phyloP scores from a whole-genome alignment of 2,113 vertebrate genomes.

The Ranitomeya imitator region DNA sequence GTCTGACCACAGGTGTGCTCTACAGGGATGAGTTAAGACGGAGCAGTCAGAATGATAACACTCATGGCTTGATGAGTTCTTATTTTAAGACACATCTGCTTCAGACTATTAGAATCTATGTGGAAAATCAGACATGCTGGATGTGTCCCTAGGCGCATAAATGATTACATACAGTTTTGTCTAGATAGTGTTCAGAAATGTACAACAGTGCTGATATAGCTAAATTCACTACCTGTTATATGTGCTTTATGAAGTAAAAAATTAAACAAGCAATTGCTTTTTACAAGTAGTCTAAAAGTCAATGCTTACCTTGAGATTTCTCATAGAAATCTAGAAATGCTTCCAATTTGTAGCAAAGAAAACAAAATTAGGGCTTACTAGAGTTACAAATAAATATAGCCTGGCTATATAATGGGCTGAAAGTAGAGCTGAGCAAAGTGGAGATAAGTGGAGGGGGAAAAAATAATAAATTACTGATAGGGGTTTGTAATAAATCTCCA shows the following conservation, averaged over 20 bases:
- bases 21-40: constrained; percentile 61
- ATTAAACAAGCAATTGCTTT: constrained; percentile 53
- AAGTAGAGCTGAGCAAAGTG: not conserved
- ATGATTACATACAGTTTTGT: constrained; percentile 69
- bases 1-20: constrained; percentile 59
- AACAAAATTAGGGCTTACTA: not conserved
- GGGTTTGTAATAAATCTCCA: too few relatives aligned
- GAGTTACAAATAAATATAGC: not conserved
- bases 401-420: not conserved
- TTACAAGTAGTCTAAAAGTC: constrained; percentile 41
- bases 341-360: constrained; percentile 29
- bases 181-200: constrained; percentile 70
- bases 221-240: constrained; percentile 64
- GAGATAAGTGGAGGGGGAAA: too few relatives aligned
- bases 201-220: constrained; percentile 67
- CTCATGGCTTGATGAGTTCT: constrained; percentile 65
- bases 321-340: constrained; percentile 6
- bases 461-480: too few relatives aligned
- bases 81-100: constrained; percentile 71
- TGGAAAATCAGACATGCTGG: constrained; percentile 68
- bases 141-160: constrained; percentile 68
- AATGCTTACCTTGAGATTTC: constrained; percentile 48
- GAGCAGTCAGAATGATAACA: constrained; percentile 64
- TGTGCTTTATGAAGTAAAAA: constrained; percentile 45
- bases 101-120: constrained; percentile 67